phyloP scores from a whole-genome alignment of 2,113 vertebrate species.

The Hirundichthys speculiger region DNA sequence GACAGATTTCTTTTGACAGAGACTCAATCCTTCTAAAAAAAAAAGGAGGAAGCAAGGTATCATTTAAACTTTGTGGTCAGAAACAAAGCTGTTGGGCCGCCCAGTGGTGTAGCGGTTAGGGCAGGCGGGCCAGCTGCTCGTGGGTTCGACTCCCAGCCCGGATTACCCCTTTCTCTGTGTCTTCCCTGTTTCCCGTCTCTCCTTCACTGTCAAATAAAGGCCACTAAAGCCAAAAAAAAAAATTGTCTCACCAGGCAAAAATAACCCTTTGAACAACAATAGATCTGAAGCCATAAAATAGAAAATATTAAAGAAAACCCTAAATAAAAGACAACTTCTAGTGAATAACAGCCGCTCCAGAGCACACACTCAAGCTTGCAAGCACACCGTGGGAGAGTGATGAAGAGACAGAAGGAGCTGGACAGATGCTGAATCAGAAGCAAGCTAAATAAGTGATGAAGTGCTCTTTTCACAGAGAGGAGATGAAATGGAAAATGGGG shows the following conservation, averaged over 20 bases:
- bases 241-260: conserved; percentile 15
- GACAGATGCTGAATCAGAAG: conserved; percentile 66
- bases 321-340: conserved; percentile 52
- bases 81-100: too few species aligned
- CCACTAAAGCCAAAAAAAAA: conserved; percentile 1
- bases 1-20: background rate
- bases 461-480: conserved; percentile 35
- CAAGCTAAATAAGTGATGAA: conserved; percentile 70
- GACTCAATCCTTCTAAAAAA: conserved; percentile 17
- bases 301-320: conserved; percentile 23
- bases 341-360: conserved; percentile 41
- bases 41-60: conserved; percentile 1
- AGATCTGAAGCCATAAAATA: conserved; percentile 35
- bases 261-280: conserved; percentile 18
- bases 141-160: too few species aligned
- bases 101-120: too few species aligned
- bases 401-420: conserved; percentile 47
- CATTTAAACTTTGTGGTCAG: conserved; percentile 12
- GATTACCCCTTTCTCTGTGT: too few species aligned
- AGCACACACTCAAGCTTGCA: conserved; percentile 44
- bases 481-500: conserved; percentile 58
- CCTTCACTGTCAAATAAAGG: too few species aligned
- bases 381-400: conserved; percentile 47
- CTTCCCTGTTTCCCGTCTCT: too few species aligned
- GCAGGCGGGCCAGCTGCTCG: too few species aligned